These are phyloP conservation scores for Subacronicta megacephala DNA, from an alignment of 2,888 invertebrate genomes.

Conservation along the genomic window DNA sequence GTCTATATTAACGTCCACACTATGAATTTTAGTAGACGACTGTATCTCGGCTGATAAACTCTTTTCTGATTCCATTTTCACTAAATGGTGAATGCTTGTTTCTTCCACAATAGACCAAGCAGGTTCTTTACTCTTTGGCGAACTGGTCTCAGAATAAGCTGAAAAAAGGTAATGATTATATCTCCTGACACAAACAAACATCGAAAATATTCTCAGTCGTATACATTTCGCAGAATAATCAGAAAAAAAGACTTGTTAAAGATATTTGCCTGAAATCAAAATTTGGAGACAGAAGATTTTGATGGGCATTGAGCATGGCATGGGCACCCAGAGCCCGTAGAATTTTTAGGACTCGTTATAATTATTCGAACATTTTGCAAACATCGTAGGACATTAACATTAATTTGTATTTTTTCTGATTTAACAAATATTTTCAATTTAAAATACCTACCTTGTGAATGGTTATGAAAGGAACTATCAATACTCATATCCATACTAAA, in stretches of 20 bases:
- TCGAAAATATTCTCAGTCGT: no score
- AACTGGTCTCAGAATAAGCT: conserved; percentile 73
- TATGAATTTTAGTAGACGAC: conserved; percentile 69
- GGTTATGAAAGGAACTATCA: conserved; percentile 81
- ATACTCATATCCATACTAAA: conserved; percentile 89
- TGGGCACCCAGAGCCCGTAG: no score
- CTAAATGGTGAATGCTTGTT: conserved; percentile 68
- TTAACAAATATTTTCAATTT: no score
- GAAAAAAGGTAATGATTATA: conserved; percentile 49
- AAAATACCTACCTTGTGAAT: conserved; percentile 76
- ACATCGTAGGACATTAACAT: neutral
- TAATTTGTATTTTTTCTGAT: no score
- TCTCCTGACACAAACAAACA: no score
- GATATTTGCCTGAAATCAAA: no score
- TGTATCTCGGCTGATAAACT: conserved; percentile 61
- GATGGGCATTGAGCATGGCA: no score
- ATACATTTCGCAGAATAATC: neutral
- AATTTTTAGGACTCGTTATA: no score
- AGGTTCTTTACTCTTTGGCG: conserved; percentile 59
- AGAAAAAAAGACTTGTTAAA: no score
- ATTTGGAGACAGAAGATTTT: no score
- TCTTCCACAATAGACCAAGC: conserved; percentile 78
- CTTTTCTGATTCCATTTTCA: conserved; percentile 65
- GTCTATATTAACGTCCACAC: conserved; percentile 65
- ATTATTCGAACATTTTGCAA: no score